These are phyloP conservation scores for Cheilosia scutellata DNA, from an alignment of 2,888 invertebrate species.

Conservation along the genomic window DNA sequence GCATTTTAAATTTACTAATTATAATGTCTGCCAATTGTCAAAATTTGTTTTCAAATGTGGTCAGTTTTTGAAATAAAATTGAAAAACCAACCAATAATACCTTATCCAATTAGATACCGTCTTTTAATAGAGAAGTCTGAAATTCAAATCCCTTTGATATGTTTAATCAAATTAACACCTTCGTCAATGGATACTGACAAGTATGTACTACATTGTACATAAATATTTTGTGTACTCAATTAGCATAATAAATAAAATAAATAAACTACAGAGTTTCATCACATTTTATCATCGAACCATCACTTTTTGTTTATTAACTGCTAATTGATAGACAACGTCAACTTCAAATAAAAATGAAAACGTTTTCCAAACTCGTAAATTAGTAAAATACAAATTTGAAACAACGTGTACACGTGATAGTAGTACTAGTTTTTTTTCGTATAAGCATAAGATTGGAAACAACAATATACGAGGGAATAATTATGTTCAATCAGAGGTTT, in stretches of 20 bases:
- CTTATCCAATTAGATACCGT: not conserved
- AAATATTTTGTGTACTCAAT: not conserved
- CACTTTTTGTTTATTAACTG: not conserved
- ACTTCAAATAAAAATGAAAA: slow-evolving; percentile 6
- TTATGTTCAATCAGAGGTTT: not conserved
- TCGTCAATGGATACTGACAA: not conserved
- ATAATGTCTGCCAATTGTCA: not conserved
- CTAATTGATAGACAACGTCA: slow-evolving; percentile 3
- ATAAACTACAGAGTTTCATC: not conserved
- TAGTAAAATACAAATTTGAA: not conserved
- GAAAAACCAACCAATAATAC: not conserved
- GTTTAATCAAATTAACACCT: slow-evolving; percentile 32
- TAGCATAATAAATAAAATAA: not conserved
- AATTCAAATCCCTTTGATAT: not conserved
- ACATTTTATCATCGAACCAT: slow-evolving; percentile 1
- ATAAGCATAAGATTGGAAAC: not conserved
- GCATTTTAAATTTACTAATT: not conserved
- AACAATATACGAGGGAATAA: no score
- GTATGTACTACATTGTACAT: not conserved
- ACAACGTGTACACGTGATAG: slow-evolving; percentile 18
- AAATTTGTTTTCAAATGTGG: not conserved
- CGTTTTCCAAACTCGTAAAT: slow-evolving; percentile 7
- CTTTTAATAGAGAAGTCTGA: not conserved
- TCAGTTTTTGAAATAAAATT: not conserved
- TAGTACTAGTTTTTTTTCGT: not conserved